Conservation (phyloP, 2,888 invertebrate species). For the Nomada lathburiana region DNA sequence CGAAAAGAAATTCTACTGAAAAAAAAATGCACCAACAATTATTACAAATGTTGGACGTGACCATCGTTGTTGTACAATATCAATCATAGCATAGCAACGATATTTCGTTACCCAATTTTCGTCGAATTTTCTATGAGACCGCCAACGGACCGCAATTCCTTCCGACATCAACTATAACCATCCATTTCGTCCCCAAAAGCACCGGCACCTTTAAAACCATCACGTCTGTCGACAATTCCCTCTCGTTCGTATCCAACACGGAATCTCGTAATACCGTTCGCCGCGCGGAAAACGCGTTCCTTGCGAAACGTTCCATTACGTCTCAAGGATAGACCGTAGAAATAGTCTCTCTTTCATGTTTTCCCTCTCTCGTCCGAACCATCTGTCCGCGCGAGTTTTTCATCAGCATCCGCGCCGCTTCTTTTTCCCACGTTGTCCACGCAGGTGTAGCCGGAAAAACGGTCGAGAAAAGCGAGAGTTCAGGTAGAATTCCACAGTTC, state of each 20-base stretch:
- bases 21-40: no score
- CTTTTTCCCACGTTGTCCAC: constrained; percentile 31
- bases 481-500: neutral
- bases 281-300: constrained; percentile 33
- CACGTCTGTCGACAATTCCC: neutral
- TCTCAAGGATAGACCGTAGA: constrained; percentile 35
- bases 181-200: neutral
- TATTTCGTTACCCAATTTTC: no score
- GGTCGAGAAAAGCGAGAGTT: neutral
- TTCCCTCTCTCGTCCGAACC: neutral
- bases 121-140: neutral
- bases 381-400: constrained; percentile 16
- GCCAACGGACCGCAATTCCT: neutral
- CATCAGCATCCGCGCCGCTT: neutral
- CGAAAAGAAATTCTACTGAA: no score
- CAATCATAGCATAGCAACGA: no score
- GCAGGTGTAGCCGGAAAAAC: constrained; percentile 29
- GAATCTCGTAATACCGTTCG: constrained; percentile 7
- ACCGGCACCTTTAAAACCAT: neutral
- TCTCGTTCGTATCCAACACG: neutral
- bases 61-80: no score
- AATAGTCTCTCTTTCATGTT: constrained; percentile 26
- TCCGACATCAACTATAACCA: no score
- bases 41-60: no score
- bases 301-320: constrained; percentile 45